Percentiles rank a stretch among this genome's conserved stretches.
Conservation (phyloP, 2,888 invertebrate genomes). For the Junonia oenone region DNA sequence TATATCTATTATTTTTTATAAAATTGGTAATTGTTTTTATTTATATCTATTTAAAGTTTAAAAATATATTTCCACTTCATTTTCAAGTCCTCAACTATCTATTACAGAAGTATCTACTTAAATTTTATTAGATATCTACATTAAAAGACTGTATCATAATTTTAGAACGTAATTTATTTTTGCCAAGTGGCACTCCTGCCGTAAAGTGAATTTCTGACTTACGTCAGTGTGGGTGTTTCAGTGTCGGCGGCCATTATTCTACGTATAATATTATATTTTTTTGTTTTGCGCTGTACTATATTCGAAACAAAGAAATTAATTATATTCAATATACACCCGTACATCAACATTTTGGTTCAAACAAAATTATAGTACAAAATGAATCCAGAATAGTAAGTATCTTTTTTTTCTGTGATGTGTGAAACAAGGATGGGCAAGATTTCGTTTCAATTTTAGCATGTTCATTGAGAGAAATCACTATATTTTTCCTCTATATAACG, state of each 20-base stretch:
- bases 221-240: slow-evolving; percentile 78
- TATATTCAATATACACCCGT: slow-evolving; percentile 51
- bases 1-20: no score
- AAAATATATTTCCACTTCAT: no score
- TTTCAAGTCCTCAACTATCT: no score
- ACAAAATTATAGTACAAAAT: slow-evolving; percentile 77
- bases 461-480: slow-evolving; percentile 46
- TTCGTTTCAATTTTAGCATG: slow-evolving; percentile 56
- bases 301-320: slow-evolving; percentile 62
- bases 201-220: slow-evolving; percentile 58
- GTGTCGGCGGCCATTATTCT: slow-evolving; percentile 76
- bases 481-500: neutral
- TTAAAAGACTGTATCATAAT: neutral
- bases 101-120: no score
- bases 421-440: slow-evolving; percentile 61
- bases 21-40: no score
- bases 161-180: slow-evolving; percentile 60
- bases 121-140: no score
- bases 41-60: no score
- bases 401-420: slow-evolving; percentile 49
- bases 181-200: slow-evolving; percentile 78
- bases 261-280: slow-evolving; percentile 69
- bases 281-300: slow-evolving; percentile 56
- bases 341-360: slow-evolving; percentile 53
- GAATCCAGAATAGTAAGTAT: slow-evolving; percentile 92